Base-by-base conservation (phyloP, 2,888 invertebrate species). In the Zygogramma bicolorata region DNA sequence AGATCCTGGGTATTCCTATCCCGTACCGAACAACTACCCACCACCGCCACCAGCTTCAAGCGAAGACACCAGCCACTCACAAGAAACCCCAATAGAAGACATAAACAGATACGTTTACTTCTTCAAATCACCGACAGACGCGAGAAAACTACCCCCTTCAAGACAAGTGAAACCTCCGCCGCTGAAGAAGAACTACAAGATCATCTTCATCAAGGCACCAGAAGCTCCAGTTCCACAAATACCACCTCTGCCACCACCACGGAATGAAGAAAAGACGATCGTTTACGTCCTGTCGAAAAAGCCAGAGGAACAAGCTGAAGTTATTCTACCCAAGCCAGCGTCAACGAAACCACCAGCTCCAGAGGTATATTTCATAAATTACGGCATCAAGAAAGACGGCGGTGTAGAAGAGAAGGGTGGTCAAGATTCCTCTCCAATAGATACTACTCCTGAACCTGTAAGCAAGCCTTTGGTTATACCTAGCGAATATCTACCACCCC, bases 231-330 rank as follows among this genome's bases (percentile, higher is more conserved):
- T 22, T 7, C 61, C 68, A 15, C 59, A 20, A 20, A 15, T 10
- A 40, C 60, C 59, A 49, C 42, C 15, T 13, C n/a, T 31, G n/a
- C 15, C 31, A 8, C 20, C 31, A 4, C 91, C 92, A 73, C 94
- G 94, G 85, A 94, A 95, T 86, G 94, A 94, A 88, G 94, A 95
- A 87, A 95, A 95, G 89, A 95, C 95, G 63, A 90, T 95, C 75
- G 95, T 95, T 82, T 96, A 96, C 88, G 95, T 96, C 25, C 88
- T 95, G 87, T 95, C 95, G 81, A 95, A 95, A 91, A 94, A 93
- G 85, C 95, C 95, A 81, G 95, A 95, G 83, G 94, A 94, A 72
- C 92, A 92, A 75, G 93, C 92, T 77, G 93, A 95, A 82, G 92
- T 95, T 86, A 88, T 90, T 80, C 91, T 95, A 81, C 94, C 94